Base-by-base conservation (phyloP, 2,113 vertebrate species). In the Bambusicola thoracicus region DNA sequence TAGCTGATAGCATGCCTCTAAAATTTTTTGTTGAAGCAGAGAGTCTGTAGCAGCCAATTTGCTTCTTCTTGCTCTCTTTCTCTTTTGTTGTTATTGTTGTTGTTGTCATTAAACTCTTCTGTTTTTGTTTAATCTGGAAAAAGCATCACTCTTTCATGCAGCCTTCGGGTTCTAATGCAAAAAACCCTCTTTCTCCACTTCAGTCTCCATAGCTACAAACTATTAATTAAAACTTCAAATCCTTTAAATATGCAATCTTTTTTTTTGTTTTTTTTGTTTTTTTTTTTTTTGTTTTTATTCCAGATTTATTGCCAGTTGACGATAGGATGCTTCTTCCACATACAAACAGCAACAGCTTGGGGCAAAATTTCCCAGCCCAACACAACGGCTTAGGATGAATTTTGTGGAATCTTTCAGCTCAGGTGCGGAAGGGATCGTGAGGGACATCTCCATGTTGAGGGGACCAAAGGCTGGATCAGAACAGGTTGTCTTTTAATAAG, bases 141-240 rank as follows among this genome's bases (percentile, higher is more conserved):
- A 93, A 44, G 7, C 34, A n/a, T 56, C 38, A 62, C 61, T 66
- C 44, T 92, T 92, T 93, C 11, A 34, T 87, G 59, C 49, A 84
- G 55, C 24, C 11, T 24, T 29, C 74, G 55, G 89, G 32, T 74
- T 41, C 12, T 55, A 85, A 62, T 25, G 66, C 21, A 82, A 85
- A 80, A 12, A 3, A 0, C 18, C 4, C 22, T 55, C 67, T 14
- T 27, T 18, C 22, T 20, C 20, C 34, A 36, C n/a, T 43, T 83
- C 43, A 56, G 79, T 58, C 48, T 89, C 69, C 2, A 4, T 72
- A 51, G 36, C 43, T 81, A 68, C 43, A 75, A 93, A 72, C 2
- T 43, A 72, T 75, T 78, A 90, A 90, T 81, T 67, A 77, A 86
- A 90, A 90, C 56, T 59, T 85, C 8, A 83, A 89, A 61, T 2